Evolutionary conservation across 2,113 vertebrate genomes (phyloP), one percentile per base, ranked within the genome.

Genomic region (Serilophus lunatus): DNA sequence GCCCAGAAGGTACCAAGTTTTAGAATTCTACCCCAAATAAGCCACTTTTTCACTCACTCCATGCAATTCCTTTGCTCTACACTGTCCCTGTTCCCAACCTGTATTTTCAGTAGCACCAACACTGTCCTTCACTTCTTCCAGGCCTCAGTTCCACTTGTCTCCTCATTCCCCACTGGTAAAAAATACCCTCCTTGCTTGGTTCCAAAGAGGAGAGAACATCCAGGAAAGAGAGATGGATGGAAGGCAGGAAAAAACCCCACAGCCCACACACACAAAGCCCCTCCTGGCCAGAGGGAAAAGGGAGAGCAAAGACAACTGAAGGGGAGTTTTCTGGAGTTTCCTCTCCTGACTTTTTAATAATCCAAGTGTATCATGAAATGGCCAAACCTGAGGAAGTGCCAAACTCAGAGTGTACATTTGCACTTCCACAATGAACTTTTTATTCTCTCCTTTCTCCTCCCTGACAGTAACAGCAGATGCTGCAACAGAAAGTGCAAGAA

Each of bases 401-500:
- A 22, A 59, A 23, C 42, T 12, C 45, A 0, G 74, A 28, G 45
- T n/a, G n/a, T n/a, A n/a, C n/a, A n/a, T n/a, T n/a, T n/a, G n/a
- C n/a, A n/a, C n/a, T n/a, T n/a, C n/a, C n/a, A n/a, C n/a, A n/a
- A n/a, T n/a, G n/a, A n/a, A n/a, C n/a, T n/a, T n/a, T n/a, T n/a
- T n/a, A n/a, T n/a, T n/a, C n/a, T n/a, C n/a, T 42, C 40, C 17
- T 44, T 44, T 44, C 44, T 45, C 44, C 18, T 45, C 44, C 44
- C 44, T 45, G 44, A 45, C 75, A 76, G 79, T 3, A 85, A 61
- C 2, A 42, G 70, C 95, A 95, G 92, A 59, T 94, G 94, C 95
- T 90, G 65, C 96, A 68, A 25, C 82, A 86, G 13, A 33, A 81
- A 86, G 76, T 22, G 72, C 94, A 90, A 87, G 90, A 79, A 96